Evolutionary conservation across 1,140 invertebrate genomes (phyloP).

Genomic region (Elymnias hypermnestra): DNA sequence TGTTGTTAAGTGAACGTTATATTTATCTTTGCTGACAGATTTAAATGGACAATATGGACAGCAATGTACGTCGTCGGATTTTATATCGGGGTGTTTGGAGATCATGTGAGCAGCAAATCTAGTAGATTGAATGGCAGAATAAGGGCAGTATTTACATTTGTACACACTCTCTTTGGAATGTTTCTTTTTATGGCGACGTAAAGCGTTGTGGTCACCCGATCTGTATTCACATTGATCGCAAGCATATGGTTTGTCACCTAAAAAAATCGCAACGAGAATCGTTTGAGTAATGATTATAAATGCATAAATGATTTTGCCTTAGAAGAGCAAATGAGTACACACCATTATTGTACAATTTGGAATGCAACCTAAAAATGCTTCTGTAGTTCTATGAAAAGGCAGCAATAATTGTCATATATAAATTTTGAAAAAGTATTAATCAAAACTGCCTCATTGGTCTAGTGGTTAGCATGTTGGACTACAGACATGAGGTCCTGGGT

Average conservation of each 20-base stretch:
- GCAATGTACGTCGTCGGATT: slow-evolving; percentile 67
- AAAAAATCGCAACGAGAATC: no score
- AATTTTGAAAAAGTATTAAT: no score
- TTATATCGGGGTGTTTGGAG: slow-evolving; percentile 75
- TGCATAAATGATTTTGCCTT: no score
- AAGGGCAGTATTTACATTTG: slow-evolving; percentile 83
- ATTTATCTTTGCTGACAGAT: slow-evolving; percentile 76
- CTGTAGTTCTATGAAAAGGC: no score
- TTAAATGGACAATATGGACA: slow-evolving; percentile 76
- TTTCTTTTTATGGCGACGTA: slow-evolving; percentile 85
- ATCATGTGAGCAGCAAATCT: slow-evolving; percentile 79
- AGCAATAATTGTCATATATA: no score
- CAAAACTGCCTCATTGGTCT: no score
- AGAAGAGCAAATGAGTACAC: no score
- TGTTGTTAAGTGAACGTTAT: slow-evolving; percentile 56
- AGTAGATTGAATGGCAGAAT: slow-evolving; percentile 80
- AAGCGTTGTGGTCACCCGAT: slow-evolving; percentile 88
- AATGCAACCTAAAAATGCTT: no score
- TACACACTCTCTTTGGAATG: slow-evolving; percentile 86
- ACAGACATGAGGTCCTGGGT: no score
- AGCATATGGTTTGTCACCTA: slow-evolving; percentile 88
- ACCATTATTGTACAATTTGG: no score
- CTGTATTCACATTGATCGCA: slow-evolving; percentile 87
- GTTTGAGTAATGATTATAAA: no score
- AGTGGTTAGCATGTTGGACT: no score